Conservation (phyloP, 2,888 invertebrate species). For the Sipha maydis region DNA sequence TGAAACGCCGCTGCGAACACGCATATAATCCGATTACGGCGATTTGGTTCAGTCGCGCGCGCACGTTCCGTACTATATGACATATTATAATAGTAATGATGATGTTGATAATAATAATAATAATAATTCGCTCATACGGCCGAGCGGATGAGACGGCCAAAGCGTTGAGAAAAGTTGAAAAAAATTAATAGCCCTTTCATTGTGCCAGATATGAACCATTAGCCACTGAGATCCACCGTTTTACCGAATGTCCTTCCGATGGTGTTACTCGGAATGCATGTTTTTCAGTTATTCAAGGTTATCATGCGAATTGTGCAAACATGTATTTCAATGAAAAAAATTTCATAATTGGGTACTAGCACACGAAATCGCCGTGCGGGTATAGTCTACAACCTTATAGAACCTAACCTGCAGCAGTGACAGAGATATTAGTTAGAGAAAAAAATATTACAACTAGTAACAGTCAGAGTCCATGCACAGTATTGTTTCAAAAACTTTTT, state of each 20-base stretch:
- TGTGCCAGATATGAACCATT: conserved; percentile 66
- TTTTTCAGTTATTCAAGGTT: not conserved
- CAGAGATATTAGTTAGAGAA: not conserved
- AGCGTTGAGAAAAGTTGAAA: not conserved
- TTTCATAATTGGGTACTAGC: not conserved
- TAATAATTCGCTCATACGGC: not conserved
- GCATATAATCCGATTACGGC: not conserved
- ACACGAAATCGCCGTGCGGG: not conserved
- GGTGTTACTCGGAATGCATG: not conserved
- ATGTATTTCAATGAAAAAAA: too few relatives aligned
- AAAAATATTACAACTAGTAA: too few relatives aligned
- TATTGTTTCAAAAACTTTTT: too few relatives aligned
- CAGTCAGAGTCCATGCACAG: too few relatives aligned
- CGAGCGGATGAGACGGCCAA: not conserved
- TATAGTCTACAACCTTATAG: not conserved
- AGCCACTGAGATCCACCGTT: conserved; percentile 66
- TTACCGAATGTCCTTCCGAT: conserved; percentile 66
- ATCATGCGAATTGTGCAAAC: not conserved
- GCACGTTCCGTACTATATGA: not conserved
- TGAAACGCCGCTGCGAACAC: not conserved
- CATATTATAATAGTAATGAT: not conserved
- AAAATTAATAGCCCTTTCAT: conserved; percentile 63
- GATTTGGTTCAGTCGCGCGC: not conserved
- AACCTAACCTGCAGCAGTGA: not conserved
- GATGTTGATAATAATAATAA: not conserved